Conservation (phyloP, 2,113 vertebrate species). For the Paracanthobrama guichenoti region DNA sequence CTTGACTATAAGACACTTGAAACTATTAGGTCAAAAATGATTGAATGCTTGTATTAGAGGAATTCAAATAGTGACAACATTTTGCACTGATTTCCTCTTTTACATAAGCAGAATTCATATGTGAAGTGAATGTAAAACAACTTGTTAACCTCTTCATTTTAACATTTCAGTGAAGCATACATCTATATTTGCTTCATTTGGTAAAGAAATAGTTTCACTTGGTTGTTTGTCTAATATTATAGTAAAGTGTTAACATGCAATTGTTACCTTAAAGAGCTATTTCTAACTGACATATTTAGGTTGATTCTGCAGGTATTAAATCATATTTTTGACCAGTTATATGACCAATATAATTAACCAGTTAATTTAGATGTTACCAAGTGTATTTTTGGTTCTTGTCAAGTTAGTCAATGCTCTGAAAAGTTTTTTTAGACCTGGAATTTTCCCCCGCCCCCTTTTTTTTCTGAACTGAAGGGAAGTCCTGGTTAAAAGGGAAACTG, state of each 20-base stretch:
- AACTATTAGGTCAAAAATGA: not conserved
- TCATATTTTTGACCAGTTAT: not conserved
- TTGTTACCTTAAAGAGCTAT: not conserved
- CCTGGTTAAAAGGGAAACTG: conserved; percentile 71
- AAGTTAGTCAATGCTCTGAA: not conserved
- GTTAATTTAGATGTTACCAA: not conserved
- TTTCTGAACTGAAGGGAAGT: conserved; percentile 63
- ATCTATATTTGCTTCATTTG: not conserved
- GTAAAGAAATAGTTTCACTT: not conserved
- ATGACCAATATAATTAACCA: not conserved
- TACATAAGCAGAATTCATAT: not conserved
- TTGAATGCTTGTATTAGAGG: not conserved
- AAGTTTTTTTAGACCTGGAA: conserved; percentile 46
- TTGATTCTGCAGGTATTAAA: not conserved
- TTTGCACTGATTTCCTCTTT: not conserved
- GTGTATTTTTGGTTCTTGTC: not conserved
- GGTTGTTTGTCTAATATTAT: not conserved
- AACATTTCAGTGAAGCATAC: not conserved
- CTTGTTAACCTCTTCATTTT: not conserved
- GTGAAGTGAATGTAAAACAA: conserved; percentile 8
- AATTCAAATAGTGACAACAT: not conserved
- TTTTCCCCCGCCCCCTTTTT: conserved; percentile 59
- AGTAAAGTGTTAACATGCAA: not conserved
- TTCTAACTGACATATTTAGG: not conserved
- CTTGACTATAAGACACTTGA: conserved; percentile 1